These are phyloP conservation scores for Spongilla lacustris DNA, from an alignment of 37 sponge, comb jelly and placozoan species.

Conservation along the genomic window DNA sequence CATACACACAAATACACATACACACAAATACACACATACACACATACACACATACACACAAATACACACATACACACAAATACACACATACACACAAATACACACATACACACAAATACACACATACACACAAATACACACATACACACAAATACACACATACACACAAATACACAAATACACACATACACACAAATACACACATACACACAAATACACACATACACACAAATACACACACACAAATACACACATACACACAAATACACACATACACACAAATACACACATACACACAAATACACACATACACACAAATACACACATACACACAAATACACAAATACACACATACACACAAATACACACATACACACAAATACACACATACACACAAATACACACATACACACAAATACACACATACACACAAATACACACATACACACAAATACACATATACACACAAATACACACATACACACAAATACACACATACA, in stretches of 20 bases:
- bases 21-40: neutral
- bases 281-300: neutral
- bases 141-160: slow-evolving; percentile 5
- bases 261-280: neutral
- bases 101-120: neutral
- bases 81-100: neutral
- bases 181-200: neutral
- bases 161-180: neutral
- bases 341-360: neutral
- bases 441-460: neutral
- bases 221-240: neutral
- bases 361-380: neutral
- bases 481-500: neutral
- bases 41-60: neutral
- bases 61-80: neutral
- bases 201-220: neutral
- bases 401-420: neutral
- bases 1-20: neutral
- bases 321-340: neutral
- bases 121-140: neutral
- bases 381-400: neutral
- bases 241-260: neutral
- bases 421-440: neutral
- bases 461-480: no score
- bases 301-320: neutral